Evolutionary conservation across 2,888 invertebrate genomes (phyloP).

Genomic region (Sinohyriopsis cumingii): DNA sequence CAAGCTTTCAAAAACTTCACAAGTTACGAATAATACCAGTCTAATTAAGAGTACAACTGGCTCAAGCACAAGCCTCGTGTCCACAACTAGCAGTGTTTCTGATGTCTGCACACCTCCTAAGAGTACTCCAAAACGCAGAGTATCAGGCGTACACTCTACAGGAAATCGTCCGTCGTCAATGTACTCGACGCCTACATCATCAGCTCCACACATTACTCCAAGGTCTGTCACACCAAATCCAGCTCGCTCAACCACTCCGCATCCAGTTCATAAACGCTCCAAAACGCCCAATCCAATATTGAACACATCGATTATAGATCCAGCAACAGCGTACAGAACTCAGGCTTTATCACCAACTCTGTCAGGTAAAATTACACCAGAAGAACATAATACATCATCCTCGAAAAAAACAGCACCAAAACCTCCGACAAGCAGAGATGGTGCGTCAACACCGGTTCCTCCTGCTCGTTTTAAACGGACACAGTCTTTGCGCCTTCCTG

Average conservation of each 20-base stretch:
- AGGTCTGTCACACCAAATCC: slow-evolving; percentile 9
- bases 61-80: slow-evolving; percentile 48
- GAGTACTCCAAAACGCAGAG: slow-evolving; percentile 11
- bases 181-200: slow-evolving; percentile 16
- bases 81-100: slow-evolving; percentile 43
- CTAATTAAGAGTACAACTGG: slow-evolving; percentile 37
- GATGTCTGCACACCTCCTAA: slow-evolving; percentile 23
- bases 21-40: slow-evolving; percentile 21
- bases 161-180: slow-evolving; percentile 15
- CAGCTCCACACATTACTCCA: slow-evolving; percentile 17
- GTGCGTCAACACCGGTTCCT: slow-evolving; percentile 21
- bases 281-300: background rate
- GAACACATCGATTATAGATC: slow-evolving; percentile 2
- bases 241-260: slow-evolving; percentile 13
- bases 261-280: background rate
- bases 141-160: slow-evolving; percentile 16
- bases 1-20: slow-evolving; percentile 23
- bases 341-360: background rate
- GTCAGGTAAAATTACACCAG: background rate
- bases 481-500: slow-evolving; percentile 41
- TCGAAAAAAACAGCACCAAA: slow-evolving; percentile 25
- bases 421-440: slow-evolving; percentile 29
- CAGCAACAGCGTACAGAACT: slow-evolving; percentile 10
- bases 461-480: slow-evolving; percentile 35
- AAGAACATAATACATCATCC: slow-evolving; percentile 3